Evolutionary conservation across 2,113 vertebrate species (phyloP).

Genomic region (Nothobranchius furzeri): DNA sequence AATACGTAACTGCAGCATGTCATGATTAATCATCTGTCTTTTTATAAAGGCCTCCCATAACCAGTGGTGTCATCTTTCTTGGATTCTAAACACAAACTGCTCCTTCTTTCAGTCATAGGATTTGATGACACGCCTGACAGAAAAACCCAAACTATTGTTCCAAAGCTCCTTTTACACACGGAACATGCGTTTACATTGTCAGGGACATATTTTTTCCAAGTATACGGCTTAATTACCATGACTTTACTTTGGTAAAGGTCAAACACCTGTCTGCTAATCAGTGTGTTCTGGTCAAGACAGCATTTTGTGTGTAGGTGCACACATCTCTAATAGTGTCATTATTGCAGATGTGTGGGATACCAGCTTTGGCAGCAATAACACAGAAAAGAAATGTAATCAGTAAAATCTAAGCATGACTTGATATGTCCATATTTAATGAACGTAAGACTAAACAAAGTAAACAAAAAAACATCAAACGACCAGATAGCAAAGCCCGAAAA

Average conservation of each 20-base stretch:
- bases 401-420: too few relatives aligned
- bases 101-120: not conserved
- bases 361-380: too few relatives aligned
- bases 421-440: too few relatives aligned
- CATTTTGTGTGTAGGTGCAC: conserved; percentile 2
- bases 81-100: not conserved
- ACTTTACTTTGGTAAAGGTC: conserved; percentile 47
- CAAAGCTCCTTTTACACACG: not conserved
- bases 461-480: too few relatives aligned
- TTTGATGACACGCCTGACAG: conserved; percentile 5
- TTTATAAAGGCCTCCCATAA: not conserved
- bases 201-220: conserved; percentile 26
- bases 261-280: conserved; percentile 39
- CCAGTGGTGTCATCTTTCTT: not conserved
- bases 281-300: not conserved
- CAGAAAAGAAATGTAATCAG: not conserved
- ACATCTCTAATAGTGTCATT: not conserved
- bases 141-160: not conserved
- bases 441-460: too few relatives aligned
- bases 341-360: not conserved
- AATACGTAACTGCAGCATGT: not conserved
- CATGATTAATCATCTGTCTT: not conserved
- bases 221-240: conserved; percentile 26
- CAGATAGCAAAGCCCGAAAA: too few relatives aligned
- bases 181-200: not conserved